phyloP scores from a whole-genome alignment of 1,140 invertebrate genomes.

The Myzus persicae region DNA sequence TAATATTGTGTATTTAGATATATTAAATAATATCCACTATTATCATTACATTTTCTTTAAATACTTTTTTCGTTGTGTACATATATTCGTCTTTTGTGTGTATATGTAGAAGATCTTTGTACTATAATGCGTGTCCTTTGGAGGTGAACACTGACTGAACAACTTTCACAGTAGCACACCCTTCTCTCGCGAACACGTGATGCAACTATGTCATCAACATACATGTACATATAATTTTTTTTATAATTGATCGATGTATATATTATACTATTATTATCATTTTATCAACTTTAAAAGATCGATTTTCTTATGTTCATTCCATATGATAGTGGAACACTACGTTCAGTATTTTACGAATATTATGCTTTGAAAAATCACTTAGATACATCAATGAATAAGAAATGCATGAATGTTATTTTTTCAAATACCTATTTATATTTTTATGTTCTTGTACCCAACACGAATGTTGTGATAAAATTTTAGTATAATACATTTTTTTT shows the following conservation, averaged over 20 bases:
- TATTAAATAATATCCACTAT: background rate
- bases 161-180: constrained; percentile 59
- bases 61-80: constrained; percentile 32
- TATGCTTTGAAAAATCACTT: background rate
- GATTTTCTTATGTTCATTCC: background rate
- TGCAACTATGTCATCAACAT: constrained; percentile 57
- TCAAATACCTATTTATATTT: background rate
- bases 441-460: background rate
- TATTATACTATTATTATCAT: background rate
- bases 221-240: background rate
- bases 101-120: constrained; percentile 6
- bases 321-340: background rate
- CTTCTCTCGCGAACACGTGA: constrained; percentile 56
- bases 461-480: background rate
- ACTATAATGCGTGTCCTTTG: constrained; percentile 41
- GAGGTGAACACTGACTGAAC: constrained; percentile 55
- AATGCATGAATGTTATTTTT: background rate
- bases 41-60: background rate
- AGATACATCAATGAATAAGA: background rate
- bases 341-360: background rate
- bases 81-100: background rate
- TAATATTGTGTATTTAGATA: background rate
- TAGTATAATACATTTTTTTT: background rate
- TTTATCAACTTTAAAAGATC: background rate
- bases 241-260: background rate